Percentiles rank a stretch among this genome's conserved stretches.
Conservation (phyloP, 2,888 invertebrate genomes). For the Tolmerus cingulatus region DNA sequence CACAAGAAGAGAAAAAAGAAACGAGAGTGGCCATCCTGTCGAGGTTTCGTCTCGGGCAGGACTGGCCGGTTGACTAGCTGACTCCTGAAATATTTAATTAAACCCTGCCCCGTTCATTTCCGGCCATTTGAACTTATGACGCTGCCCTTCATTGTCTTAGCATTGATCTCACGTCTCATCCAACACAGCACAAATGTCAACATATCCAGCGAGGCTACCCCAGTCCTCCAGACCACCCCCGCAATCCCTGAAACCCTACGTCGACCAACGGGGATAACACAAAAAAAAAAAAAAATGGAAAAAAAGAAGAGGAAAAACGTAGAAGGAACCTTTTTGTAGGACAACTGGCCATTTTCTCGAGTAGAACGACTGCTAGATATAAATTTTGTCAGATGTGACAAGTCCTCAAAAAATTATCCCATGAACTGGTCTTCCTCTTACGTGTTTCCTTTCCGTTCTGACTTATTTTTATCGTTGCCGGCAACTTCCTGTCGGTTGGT, state of each 20-base stretch:
- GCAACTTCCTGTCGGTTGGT: not conserved
- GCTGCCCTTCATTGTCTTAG: not conserved
- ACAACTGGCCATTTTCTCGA: conserved; percentile 7
- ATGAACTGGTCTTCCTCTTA: conserved; percentile 5
- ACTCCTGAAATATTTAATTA: conserved; percentile 19
- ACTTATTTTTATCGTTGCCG: conserved; percentile 12
- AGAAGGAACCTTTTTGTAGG: not conserved
- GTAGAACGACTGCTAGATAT: conserved; percentile 13
- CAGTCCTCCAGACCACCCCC: not conserved
- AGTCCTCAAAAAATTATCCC: conserved; percentile 25
- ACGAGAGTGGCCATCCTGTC: not conserved
- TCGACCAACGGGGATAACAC: not conserved
- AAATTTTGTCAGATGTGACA: conserved; percentile 37
- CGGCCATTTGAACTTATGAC: conserved; percentile 17
- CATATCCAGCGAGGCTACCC: not conserved
- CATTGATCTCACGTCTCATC: conserved; percentile 27
- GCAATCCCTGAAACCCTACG: not conserved
- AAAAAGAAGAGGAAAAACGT: not conserved
- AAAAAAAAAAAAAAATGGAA: not conserved
- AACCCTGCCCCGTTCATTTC: conserved; percentile 2
- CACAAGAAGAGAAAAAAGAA: not conserved
- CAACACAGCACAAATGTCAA: conserved; percentile 16
- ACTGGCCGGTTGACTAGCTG: not conserved
- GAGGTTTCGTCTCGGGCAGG: not conserved
- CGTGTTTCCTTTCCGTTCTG: not conserved